phyloP scores from a whole-genome alignment of 2,113 vertebrate species.

The Brienomyrus brachyistius region DNA sequence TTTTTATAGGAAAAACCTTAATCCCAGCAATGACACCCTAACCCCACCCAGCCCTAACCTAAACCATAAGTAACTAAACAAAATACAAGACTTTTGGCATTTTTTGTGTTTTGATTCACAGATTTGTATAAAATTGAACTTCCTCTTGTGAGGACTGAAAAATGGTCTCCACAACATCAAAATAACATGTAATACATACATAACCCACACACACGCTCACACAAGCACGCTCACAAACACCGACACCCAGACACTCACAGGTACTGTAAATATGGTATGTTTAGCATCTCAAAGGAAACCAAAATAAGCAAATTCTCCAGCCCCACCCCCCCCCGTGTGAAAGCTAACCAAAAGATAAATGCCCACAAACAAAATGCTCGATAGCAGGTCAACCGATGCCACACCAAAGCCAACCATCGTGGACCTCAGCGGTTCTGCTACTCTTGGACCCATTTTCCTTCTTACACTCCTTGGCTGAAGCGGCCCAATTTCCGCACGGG shows the following conservation, averaged over 20 bases:
- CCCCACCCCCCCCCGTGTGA: not conserved
- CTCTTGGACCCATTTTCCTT: not conserved
- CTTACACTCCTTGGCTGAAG: not conserved
- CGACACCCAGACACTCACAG: not conserved
- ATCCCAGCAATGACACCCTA: not conserved
- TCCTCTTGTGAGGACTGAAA: not conserved
- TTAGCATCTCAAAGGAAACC: not conserved
- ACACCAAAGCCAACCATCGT: not conserved
- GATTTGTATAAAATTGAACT: not conserved
- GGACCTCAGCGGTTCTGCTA: not conserved
- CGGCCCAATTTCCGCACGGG: not conserved
- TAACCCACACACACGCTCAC: not conserved
- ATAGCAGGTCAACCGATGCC: not conserved
- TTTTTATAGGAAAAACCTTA: not conserved
- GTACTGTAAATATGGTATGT: not conserved
- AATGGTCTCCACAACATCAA: not conserved
- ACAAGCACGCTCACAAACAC: not conserved
- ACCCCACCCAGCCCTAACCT: not conserved
- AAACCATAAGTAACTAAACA: not conserved
- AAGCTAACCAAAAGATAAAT: not conserved
- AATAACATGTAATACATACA: not conserved
- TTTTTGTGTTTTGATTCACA: not conserved
- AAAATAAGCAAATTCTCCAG: not conserved
- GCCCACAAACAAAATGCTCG: not conserved
- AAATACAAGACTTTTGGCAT: not conserved